Evolutionary conservation across 2,113 vertebrate genomes (phyloP), one percentile per base, ranked within the genome.

Genomic region (Lathamus discolor): DNA sequence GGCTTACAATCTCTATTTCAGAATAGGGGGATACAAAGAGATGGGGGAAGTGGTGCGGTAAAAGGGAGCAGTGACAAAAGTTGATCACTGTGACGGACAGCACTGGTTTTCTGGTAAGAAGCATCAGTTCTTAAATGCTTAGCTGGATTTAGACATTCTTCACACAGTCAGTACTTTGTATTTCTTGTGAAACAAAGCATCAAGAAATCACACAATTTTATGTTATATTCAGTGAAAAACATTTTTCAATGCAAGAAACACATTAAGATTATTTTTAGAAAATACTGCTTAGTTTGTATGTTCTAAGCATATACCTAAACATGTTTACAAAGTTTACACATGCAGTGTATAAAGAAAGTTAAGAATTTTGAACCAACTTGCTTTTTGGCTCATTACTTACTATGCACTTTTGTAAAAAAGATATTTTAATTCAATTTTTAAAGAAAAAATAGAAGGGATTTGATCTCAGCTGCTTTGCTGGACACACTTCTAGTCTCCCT

Each of bases 1-100:
- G 87, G 93, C 82, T 97, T 77, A 97, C 96, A 97, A 27, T 95
- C 94, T 97, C 59, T 4, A 4, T 37, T 92, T 89, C 70, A 2
- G 1, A 76, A 76, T 10, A 31, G 24, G 22, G 39, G 69, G 27
- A 8, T 62, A 68, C 57, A 79, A 64, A 82, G 33, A 72, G 35
- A 57, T 22, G 51, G 13, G 27, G 11, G 11, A 18, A 44, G 39
- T 25, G 33, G 14, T 59, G 33, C 35, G 20, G 20, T 28, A 14
- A 90, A 73, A 91, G 28, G 76, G 64, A 90, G 69, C n/a, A 83
- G 86, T 88, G 86, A 90, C 31, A 90, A 85, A 91, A 74, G 1
- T 16, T 70, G 28, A 66, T 69, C 49, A 59, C 37, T 35, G 28
- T 74, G 84, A 87, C 0, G 0, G 64, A 61, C 76, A 85, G 49